Evolutionary conservation across 2,113 vertebrate species (phyloP).

Genomic region (Urocolius indicus): DNA sequence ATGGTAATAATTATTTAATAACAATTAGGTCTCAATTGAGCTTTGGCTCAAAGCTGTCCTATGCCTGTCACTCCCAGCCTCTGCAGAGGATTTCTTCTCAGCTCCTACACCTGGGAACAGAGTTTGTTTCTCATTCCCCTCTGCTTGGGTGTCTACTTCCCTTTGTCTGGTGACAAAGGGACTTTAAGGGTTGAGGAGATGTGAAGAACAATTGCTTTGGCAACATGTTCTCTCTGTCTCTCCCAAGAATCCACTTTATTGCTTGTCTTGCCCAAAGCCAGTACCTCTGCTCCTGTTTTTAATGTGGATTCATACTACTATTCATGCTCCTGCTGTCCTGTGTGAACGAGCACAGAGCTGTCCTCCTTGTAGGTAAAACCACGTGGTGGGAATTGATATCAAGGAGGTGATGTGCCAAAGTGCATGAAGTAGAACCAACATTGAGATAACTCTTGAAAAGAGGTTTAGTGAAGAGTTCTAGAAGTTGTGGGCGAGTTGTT

Average conservation of each 20-base stretch:
- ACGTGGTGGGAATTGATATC: neutral
- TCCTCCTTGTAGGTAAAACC: neutral
- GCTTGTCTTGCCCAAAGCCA: neutral
- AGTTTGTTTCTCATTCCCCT: neutral
- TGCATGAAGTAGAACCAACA: neutral
- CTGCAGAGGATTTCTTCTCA: neutral
- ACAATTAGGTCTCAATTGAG: slow-evolving; percentile 25
- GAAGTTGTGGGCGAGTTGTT: neutral
- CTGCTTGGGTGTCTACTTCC: neutral
- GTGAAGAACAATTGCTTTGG: neutral
- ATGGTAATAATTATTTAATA: slow-evolving; percentile 42
- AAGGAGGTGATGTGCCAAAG: neutral
- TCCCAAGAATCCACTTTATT: neutral
- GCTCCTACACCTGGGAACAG: neutral
- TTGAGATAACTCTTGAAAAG: neutral
- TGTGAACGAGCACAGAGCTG: neutral
- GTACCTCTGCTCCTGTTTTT: neutral
- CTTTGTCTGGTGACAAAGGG: neutral
- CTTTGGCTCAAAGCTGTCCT: neutral
- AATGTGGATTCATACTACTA: neutral
- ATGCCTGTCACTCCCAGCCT: neutral
- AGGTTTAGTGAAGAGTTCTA: neutral
- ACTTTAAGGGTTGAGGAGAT: neutral
- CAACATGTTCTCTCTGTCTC: neutral
- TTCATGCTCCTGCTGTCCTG: neutral